Evolutionary conservation across 2,888 invertebrate species (phyloP).

Genomic region (Nomada ruficornis): DNA sequence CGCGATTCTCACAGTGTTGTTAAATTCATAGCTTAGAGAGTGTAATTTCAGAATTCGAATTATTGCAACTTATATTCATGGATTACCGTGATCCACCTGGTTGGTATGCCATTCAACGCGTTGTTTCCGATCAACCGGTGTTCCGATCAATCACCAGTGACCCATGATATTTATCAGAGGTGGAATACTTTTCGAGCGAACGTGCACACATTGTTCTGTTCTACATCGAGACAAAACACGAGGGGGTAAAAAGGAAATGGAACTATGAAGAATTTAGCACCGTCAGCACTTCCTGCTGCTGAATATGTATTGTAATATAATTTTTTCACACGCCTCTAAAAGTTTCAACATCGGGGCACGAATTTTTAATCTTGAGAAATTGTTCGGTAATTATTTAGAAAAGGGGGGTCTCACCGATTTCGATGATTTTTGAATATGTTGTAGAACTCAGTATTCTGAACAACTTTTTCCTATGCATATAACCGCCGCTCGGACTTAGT

Average conservation of each 20-base stretch:
- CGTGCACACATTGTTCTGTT: not conserved
- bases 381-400: too few species aligned
- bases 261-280: conserved; percentile 23
- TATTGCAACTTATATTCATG: not conserved
- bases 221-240: not conserved
- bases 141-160: conserved; percentile 10
- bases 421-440: too few species aligned
- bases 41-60: not conserved
- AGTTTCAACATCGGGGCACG: not conserved
- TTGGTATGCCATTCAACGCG: not conserved
- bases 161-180: conserved; percentile 8
- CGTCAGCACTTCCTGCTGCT: not conserved
- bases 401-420: too few species aligned
- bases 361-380: not conserved
- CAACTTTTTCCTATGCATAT: too few species aligned
- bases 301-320: not conserved
- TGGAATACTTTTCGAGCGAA: conserved; percentile 8
- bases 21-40: too few species aligned
- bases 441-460: too few species aligned
- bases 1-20: too few species aligned
- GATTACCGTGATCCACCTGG: not conserved
- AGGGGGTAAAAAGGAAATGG: not conserved
- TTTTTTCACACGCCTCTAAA: not conserved
- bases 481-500: too few species aligned
- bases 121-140: conserved; percentile 15